phyloP scores from a whole-genome alignment of 2,113 vertebrate genomes.

The Rhabdornis inornatus region DNA sequence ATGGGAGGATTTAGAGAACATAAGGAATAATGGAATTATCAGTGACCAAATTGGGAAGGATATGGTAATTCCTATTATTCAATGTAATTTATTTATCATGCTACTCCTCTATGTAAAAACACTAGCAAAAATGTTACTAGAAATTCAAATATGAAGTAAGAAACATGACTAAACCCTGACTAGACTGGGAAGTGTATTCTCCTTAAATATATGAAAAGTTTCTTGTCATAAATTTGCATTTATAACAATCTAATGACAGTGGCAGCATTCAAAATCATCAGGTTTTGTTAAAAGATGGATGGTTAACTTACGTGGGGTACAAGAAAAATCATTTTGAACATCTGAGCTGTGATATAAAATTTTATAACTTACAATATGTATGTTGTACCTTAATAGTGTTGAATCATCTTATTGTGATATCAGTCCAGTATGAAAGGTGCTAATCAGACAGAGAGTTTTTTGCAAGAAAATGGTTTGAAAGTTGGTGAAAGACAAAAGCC shows the following conservation, averaged over 20 bases:
- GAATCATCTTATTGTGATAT: neutral
- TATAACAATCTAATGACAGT: neutral
- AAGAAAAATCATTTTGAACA: neutral
- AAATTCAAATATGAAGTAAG: neutral
- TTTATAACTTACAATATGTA: fast-evolving
- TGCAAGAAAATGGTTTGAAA: neutral
- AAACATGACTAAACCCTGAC: neutral
- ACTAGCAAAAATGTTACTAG: neutral
- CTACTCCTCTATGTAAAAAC: neutral
- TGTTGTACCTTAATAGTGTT: neutral
- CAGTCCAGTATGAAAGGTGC: neutral
- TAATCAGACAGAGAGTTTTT: neutral
- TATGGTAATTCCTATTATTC: neutral
- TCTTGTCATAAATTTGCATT: neutral
- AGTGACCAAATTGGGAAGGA: neutral
- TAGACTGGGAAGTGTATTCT: neutral
- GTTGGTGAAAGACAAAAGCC: neutral
- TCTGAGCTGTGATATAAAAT: neutral
- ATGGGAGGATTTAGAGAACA: neutral
- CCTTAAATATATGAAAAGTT: neutral
- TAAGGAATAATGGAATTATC: neutral
- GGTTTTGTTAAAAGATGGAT: neutral
- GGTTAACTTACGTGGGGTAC: neutral
- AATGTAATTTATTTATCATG: neutral
- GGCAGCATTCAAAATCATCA: neutral